These are phyloP conservation scores for Tylochromis polylepis DNA, from an alignment of 2,113 vertebrate genomes.

Conservation along the genomic window DNA sequence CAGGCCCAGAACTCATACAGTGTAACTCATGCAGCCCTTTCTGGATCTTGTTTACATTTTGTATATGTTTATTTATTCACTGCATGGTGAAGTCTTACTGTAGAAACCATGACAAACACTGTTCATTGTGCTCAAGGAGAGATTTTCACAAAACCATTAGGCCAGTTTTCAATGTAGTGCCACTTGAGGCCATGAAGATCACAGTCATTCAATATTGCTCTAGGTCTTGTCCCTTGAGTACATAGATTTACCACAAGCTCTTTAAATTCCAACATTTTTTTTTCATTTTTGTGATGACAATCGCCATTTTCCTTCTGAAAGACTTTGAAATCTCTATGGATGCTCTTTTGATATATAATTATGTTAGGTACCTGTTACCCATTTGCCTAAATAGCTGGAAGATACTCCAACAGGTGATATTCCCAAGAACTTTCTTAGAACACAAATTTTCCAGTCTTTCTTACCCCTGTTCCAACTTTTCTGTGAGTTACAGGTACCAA, in stretches of 20 bases:
- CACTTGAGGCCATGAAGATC: neutral
- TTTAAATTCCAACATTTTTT: neutral
- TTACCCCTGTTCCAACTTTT: neutral
- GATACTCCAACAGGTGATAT: neutral
- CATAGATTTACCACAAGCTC: neutral
- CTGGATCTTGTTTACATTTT: neutral
- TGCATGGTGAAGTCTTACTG: neutral
- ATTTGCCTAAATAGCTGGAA: neutral
- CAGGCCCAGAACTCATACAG: neutral
- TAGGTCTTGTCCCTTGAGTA: neutral
- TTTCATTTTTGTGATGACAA: neutral
- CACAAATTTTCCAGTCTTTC: neutral
- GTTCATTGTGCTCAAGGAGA: neutral
- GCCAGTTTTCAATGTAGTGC: neutral
- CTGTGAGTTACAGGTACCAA: neutral
- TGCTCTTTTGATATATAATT: neutral
- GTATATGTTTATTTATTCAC: neutral
- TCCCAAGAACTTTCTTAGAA: neutral
- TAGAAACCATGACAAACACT: neutral
- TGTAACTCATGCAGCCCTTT: neutral
- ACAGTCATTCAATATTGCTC: neutral
- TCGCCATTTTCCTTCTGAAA: neutral
- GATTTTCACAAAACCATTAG: neutral
- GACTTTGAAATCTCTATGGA: neutral
- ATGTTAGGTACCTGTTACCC: neutral